These are phyloP conservation scores for Epinotia demarniana DNA, from an alignment of 2,888 invertebrate genomes.

Conservation along the genomic window DNA sequence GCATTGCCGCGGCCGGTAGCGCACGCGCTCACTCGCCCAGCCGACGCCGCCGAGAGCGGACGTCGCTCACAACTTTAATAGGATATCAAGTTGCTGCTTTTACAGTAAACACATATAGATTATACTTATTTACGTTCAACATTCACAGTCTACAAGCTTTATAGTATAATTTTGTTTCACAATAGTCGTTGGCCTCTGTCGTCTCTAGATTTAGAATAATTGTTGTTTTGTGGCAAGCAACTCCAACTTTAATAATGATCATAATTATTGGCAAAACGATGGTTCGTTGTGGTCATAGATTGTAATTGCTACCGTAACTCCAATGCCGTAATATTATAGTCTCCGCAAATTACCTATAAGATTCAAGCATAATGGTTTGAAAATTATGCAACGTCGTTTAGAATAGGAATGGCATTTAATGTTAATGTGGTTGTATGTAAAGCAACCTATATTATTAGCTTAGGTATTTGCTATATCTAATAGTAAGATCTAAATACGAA, in stretches of 20 bases:
- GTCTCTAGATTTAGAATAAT: constrained; percentile 51
- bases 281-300: constrained; percentile 36
- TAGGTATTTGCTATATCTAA: too few species aligned
- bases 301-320: constrained; percentile 36
- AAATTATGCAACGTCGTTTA: background rate
- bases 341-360: constrained; percentile 8
- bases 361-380: constrained; percentile 12
- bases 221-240: constrained; percentile 49
- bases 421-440: constrained; percentile 4
- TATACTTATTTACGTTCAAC: background rate
- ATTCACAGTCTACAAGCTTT: background rate
- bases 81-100: too few species aligned
- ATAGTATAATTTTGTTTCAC: constrained; percentile 28
- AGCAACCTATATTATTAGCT: background rate
- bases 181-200: constrained; percentile 34
- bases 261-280: constrained; percentile 43
- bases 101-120: too few species aligned
- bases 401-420: background rate
- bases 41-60: too few species aligned
- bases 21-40: too few species aligned
- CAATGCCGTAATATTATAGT: constrained; percentile 25
- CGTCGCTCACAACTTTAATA: too few species aligned
- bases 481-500: too few species aligned
- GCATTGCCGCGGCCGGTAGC: too few species aligned
- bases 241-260: constrained; percentile 48